Conservation (phyloP, 1,140 invertebrate genomes). For the Scaptomyza hsui region DNA sequence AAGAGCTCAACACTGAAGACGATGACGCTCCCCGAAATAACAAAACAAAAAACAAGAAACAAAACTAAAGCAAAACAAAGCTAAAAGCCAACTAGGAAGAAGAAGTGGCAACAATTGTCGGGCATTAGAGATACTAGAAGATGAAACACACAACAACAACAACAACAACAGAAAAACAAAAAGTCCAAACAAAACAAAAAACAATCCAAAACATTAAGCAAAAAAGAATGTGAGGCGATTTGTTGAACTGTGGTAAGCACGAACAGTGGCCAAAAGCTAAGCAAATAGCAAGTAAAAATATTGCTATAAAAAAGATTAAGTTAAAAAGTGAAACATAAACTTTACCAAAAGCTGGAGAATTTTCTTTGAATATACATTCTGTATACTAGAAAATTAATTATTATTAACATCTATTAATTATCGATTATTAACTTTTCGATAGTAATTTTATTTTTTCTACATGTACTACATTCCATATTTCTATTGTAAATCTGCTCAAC, state of each 20-base stretch:
- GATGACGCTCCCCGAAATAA: conserved; percentile 67
- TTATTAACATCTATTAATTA: no score
- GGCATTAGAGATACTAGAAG: conserved; percentile 79
- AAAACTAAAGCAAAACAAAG: conserved; percentile 55
- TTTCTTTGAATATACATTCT: no score
- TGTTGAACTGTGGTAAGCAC: conserved; percentile 62
- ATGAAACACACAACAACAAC: conserved; percentile 41
- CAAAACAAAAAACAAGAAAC: conserved; percentile 43
- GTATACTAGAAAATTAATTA: no score
- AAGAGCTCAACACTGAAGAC: conserved; percentile 45
- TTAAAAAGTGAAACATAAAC: no score
- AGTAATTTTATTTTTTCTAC: no score
- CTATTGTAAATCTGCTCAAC: neutral
- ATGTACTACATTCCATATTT: no score
- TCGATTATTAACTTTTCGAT: no score
- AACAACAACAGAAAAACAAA: conserved; percentile 29
- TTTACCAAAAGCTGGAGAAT: no score
- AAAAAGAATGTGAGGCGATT: conserved; percentile 73
- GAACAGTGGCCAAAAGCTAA: conserved; percentile 39
- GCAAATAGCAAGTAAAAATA: neutral
- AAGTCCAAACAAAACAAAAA: conserved; percentile 38
- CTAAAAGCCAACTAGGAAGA: conserved; percentile 71
- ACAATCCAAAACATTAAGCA: conserved; percentile 46
- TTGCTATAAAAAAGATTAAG: neutral
- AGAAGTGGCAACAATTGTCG: conserved; percentile 78